Conservation (phyloP, 2,113 vertebrate species). For the Paratilapia polleni region DNA sequence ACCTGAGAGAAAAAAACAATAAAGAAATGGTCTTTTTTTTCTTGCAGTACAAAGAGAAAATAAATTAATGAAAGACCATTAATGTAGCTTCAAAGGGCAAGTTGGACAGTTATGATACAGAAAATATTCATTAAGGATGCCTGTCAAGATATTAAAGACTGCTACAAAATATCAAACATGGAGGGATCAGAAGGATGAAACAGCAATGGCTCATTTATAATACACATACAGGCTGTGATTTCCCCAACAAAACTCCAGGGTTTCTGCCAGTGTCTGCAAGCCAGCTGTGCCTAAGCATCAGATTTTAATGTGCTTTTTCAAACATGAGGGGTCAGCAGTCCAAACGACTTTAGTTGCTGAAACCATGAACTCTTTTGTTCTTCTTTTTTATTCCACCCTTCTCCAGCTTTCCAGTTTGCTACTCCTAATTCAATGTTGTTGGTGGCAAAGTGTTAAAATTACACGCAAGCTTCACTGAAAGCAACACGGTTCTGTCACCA, state of each 20-base stretch:
- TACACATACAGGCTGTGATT: background rate
- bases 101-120: slow-evolving; percentile 14
- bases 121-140: background rate
- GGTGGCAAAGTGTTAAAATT: background rate
- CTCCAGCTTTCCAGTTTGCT: background rate
- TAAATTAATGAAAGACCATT: background rate
- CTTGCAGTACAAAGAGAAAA: background rate
- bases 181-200: background rate
- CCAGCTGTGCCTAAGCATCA: background rate
- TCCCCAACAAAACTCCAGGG: background rate
- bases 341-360: background rate
- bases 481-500: no score
- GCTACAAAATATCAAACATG: slow-evolving; percentile 15
- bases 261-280: background rate
- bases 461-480: background rate
- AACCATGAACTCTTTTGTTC: background rate
- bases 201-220: background rate
- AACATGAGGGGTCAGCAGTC: background rate
- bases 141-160: slow-evolving; percentile 21
- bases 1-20: background rate
- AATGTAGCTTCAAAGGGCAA: slow-evolving; percentile 11
- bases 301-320: background rate
- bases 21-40: background rate
- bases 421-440: background rate
- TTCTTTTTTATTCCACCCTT: background rate